Base-by-base conservation (phyloP, 2,888 invertebrate genomes). In the Drosophila robusta region DNA sequence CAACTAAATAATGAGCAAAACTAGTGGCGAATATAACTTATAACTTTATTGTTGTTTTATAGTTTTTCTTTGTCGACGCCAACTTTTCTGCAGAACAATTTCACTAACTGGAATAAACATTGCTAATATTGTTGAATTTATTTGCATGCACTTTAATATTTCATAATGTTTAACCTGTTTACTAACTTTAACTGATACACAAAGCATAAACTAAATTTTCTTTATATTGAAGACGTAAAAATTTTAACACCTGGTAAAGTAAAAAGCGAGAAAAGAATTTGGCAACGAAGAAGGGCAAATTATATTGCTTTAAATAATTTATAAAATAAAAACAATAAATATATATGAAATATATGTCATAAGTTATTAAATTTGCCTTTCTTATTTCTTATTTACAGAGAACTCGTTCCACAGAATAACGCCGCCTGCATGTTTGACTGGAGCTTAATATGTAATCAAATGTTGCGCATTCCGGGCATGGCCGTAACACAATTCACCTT, bases 361-460 rank as follows among this genome's bases (percentile, higher is more conserved):
- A 29, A 29, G 9, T 34, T 4, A 34, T 34, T 34, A 4, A n/a
- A n/a, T n/a, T n/a, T 34, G 1, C 1, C 12, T 34, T 4, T 6
- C 24, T 4, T 4, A n/a, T 26, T 24, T 26, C 2, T 3, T 29
- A 29, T 45, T 16, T 32, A 9, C 12, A 11, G 38, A 4, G 14
- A n/a, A 36, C 5, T 22, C 29, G 26, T 12, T 29, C 14, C 2
- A 12, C 4, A 11, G 24, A 38, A 66, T 11, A 44, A 1, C 38
- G 38, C 18, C 8, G 1, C 54, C 24, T 9, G 29, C n/a, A 38
- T 46, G 4, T 32, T 58, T 2, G 7, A 26, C 24, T 34, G 9
- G 7, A 11, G 38, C 39, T 60, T 67, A 68, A 71, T 63, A 51
- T 74, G 67, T 74, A 83, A 80, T 77, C 74, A 83, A 88, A 88